These are phyloP conservation scores for Mandrillus leucophaeus DNA, from an alignment of 2,113 vertebrate species.

Conservation along the genomic window DNA sequence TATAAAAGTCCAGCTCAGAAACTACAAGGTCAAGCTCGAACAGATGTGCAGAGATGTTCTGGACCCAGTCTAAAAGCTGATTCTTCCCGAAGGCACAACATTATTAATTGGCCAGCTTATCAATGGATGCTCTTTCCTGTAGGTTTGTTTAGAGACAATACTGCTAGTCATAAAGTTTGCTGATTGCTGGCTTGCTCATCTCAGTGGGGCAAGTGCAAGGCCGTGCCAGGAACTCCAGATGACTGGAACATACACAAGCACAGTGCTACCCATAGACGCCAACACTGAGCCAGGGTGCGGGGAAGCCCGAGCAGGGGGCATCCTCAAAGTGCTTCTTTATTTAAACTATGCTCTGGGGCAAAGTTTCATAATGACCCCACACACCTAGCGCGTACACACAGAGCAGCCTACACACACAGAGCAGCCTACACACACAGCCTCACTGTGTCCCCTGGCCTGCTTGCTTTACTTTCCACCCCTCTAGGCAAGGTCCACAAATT, in stretches of 20 bases:
- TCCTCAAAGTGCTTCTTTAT: conserved; percentile 70
- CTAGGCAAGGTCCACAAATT: conserved; percentile 50
- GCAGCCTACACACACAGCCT: conserved; percentile 51
- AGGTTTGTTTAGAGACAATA: conserved; percentile 60
- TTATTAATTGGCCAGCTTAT: conserved; percentile 25
- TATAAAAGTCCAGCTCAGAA: conserved; percentile 11
- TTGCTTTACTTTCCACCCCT: conserved; percentile 57
- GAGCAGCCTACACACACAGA: conserved; percentile 56
- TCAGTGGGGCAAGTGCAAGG: conserved; percentile 62
- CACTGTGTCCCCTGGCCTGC: conserved; percentile 48
- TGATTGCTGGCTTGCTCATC: conserved; percentile 38
- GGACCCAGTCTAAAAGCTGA: background rate
- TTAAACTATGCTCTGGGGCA: conserved; percentile 53
- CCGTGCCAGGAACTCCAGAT: conserved; percentile 55
- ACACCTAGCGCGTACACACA: conserved; percentile 50
- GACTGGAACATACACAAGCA: conserved; percentile 32
- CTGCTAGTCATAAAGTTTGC: conserved; percentile 53
- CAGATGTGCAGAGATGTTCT: background rate
- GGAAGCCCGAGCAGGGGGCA: conserved; percentile 20
- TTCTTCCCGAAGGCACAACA: conserved; percentile 28
- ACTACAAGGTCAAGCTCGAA: background rate
- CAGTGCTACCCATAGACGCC: conserved; percentile 32
- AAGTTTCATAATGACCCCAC: conserved; percentile 63
- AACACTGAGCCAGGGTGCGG: conserved; percentile 1
- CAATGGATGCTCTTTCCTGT: conserved; percentile 45